These are phyloP conservation scores for Sylvicapra grimmia DNA, from an alignment of 2,113 vertebrate genomes.

Conservation along the genomic window DNA sequence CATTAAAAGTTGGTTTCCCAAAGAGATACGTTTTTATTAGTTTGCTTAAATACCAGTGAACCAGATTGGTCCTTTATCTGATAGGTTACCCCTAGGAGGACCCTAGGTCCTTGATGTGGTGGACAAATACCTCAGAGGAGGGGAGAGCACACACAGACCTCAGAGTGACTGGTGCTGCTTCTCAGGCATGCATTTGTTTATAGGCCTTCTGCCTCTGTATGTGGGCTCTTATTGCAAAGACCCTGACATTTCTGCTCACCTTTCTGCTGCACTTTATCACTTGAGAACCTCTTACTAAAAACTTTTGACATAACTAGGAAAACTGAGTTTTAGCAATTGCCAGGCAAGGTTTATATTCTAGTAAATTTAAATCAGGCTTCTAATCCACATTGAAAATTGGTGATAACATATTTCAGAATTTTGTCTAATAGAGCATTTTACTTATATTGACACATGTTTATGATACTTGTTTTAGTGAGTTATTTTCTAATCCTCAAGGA, in stretches of 20 bases:
- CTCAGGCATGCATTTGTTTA: background rate
- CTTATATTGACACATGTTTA: background rate
- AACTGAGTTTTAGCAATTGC: background rate
- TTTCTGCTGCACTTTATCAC: background rate
- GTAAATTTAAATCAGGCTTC: conserved; percentile 7
- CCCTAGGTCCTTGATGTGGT: background rate
- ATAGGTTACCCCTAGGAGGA: background rate
- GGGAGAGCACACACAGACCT: no score
- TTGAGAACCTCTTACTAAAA: background rate
- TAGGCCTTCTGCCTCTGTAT: background rate
- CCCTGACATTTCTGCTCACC: background rate
- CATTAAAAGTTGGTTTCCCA: background rate
- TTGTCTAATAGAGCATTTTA: background rate
- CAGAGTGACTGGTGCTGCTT: background rate
- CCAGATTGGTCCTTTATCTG: background rate
- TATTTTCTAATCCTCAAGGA: background rate
- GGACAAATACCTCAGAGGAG: background rate
- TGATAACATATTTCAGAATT: background rate
- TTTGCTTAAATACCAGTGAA: background rate
- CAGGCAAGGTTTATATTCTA: background rate
- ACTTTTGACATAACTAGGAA: background rate
- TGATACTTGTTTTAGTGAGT: background rate
- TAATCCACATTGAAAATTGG: background rate
- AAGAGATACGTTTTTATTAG: background rate
- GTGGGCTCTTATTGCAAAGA: background rate